A percentile compares a stretch with the other conserved stretches of the same genome.
Evolutionary conservation across 2,113 vertebrate species (phyloP).

Genomic region (Corythoichthys intestinalis): DNA sequence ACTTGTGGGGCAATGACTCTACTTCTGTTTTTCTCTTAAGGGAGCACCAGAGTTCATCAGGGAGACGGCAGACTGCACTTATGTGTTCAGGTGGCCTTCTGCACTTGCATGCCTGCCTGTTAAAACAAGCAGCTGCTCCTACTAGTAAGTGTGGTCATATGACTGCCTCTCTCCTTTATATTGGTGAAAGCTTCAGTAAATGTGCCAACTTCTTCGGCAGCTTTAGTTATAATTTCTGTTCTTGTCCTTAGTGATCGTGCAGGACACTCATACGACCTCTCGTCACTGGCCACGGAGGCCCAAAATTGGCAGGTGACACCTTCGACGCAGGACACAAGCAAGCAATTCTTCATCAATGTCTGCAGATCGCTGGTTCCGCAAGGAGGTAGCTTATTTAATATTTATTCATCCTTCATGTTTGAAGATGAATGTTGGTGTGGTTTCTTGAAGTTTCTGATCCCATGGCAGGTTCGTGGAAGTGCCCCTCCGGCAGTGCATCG

Average conservation of each 20-base stretch:
- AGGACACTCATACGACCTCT: conserved; percentile 87
- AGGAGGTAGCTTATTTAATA: conserved; percentile 56
- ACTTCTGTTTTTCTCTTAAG: conserved; percentile 35
- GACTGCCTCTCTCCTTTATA: too few species aligned
- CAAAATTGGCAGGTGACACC: conserved; percentile 82
- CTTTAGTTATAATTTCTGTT: neutral
- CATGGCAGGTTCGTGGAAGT: conserved; percentile 67
- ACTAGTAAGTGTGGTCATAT: conserved; percentile 72
- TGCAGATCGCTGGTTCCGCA: conserved; percentile 87
- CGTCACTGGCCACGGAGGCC: conserved; percentile 78
- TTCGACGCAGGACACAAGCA: conserved; percentile 44
- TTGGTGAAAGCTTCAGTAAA: too few species aligned
- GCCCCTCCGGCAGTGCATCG: conserved; percentile 78
- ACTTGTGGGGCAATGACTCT: neutral
- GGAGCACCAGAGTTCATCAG: conserved; percentile 81
- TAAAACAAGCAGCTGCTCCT: conserved; percentile 83
- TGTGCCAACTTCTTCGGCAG: neutral
- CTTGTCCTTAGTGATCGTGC: conserved; percentile 70
- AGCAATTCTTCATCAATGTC: conserved; percentile 84
- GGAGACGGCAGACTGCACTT: conserved; percentile 90
- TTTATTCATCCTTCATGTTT: neutral
- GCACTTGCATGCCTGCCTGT: conserved; percentile 83
- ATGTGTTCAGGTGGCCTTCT: conserved; percentile 89
- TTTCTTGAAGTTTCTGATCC: neutral
- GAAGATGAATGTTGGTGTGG: too few species aligned